These are phyloP conservation scores for Furcula furcula DNA, from an alignment of 2,888 invertebrate genomes.

Conservation along the genomic window DNA sequence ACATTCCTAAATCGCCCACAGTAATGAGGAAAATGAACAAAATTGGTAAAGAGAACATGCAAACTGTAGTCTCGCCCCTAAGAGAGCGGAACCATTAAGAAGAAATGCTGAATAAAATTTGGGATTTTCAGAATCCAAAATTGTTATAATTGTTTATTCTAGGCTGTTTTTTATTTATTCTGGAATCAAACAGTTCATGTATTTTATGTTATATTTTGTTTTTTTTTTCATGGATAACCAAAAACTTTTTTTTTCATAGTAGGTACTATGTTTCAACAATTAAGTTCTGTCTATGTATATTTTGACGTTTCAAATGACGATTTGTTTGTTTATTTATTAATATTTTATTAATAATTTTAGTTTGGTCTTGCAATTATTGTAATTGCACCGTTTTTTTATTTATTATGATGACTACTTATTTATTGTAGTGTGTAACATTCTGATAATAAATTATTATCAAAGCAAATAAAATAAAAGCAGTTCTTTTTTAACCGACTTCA, in stretches of 20 bases:
- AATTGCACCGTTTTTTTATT: conserved; percentile 10
- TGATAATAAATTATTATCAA: conserved; percentile 21
- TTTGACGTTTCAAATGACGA: conserved; percentile 12
- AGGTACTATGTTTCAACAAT: conserved; percentile 2
- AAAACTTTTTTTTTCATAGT: neutral
- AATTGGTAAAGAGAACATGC: conserved; percentile 71
- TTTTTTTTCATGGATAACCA: neutral
- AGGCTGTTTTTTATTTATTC: too few species aligned
- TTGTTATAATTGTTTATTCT: too few species aligned
- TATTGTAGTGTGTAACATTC: conserved; percentile 21
- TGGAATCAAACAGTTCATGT: conserved; percentile 17
- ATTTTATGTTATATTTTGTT: neutral
- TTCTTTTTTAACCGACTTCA: too few species aligned
- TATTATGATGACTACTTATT: conserved; percentile 19
- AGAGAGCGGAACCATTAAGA: conserved; percentile 70
- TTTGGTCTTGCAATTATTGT: conserved; percentile 1
- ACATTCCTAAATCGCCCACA: conserved; percentile 67
- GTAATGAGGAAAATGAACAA: conserved; percentile 60
- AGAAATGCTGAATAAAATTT: neutral
- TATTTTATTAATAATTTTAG: conserved; percentile 20
- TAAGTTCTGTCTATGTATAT: conserved; percentile 16
- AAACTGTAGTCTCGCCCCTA: conserved; percentile 63
- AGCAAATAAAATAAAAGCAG: neutral
- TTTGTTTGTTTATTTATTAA: conserved; percentile 18
- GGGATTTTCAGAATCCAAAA: conserved; percentile 13